phyloP scores from a whole-genome alignment of 2,797 vertebrate species.

The Cryptoblepharus egeriae region DNA sequence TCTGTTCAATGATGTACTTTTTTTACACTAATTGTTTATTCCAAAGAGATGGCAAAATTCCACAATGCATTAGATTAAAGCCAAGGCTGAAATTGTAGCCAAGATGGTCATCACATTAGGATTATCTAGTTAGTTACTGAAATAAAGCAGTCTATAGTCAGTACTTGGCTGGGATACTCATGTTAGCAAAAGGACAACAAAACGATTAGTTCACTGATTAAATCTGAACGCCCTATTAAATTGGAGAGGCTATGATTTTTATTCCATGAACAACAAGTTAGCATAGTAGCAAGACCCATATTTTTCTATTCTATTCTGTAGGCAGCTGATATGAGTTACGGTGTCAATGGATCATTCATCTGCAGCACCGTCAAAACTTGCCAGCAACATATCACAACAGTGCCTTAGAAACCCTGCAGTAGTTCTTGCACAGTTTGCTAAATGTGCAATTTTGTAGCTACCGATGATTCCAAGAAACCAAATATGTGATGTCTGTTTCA shows the following conservation, averaged over 20 bases:
- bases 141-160: conserved; percentile 53
- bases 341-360: conserved; percentile 52
- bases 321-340: conserved; percentile 53
- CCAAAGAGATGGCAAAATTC: not conserved
- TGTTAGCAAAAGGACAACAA: conserved; percentile 58
- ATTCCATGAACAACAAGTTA: conserved; percentile 57
- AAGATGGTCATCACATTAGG: conserved; percentile 36
- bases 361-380: conserved; percentile 38
- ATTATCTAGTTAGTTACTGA: conserved; percentile 51
- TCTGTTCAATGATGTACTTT: not conserved
- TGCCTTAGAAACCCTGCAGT: conserved; percentile 29
- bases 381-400: conserved; percentile 59
- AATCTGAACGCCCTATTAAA: conserved; percentile 58
- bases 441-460: conserved; percentile 52
- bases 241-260: conserved; percentile 57
- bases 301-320: conserved; percentile 41
- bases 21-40: not conserved
- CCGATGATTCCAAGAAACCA: conserved; percentile 47
- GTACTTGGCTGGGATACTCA: conserved; percentile 51
- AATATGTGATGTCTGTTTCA: conserved; percentile 68
- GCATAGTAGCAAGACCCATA: conserved; percentile 47
- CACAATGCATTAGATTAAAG: conserved; percentile 4
- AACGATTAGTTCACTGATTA: conserved; percentile 57
- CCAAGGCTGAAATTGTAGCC: not conserved
- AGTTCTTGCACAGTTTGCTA: conserved; percentile 54